A percentile compares a stretch with the other conserved stretches of the same genome.
Evolutionary conservation across 2,888 invertebrate genomes (phyloP).

Genomic region (Meliscaeva auricollis): DNA sequence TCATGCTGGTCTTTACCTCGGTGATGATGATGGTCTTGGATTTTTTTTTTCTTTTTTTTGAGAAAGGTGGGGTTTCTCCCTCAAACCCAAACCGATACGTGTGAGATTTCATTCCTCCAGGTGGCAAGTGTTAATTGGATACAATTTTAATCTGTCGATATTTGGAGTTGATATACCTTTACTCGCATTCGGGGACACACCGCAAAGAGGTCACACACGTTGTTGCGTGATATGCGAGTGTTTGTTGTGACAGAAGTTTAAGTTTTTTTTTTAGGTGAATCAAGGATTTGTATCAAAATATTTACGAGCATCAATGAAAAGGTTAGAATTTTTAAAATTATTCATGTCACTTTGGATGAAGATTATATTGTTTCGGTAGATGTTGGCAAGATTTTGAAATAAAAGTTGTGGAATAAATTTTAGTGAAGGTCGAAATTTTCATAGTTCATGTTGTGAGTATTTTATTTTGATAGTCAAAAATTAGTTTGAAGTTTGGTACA

Average conservation of each 20-base stretch:
- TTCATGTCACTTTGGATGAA: too few relatives aligned
- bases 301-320: neutral
- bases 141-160: slow-evolving; percentile 81
- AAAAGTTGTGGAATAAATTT: too few relatives aligned
- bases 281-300: neutral
- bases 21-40: slow-evolving; percentile 37
- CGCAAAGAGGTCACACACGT: slow-evolving; percentile 36
- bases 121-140: slow-evolving; percentile 84
- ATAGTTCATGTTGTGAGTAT: too few relatives aligned
- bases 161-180: slow-evolving; percentile 63
- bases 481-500: too few relatives aligned
- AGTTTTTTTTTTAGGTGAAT: slow-evolving; percentile 14
- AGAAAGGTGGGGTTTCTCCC: neutral
- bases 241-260: slow-evolving; percentile 39
- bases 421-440: too few relatives aligned
- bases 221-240: slow-evolving; percentile 35
- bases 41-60: neutral
- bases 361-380: too few relatives aligned
- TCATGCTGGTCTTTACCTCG: slow-evolving; percentile 52
- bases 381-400: too few relatives aligned
- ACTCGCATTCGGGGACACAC: neutral
- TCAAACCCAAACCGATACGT: neutral
- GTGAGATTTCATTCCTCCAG: slow-evolving; percentile 66
- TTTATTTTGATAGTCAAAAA: too few relatives aligned
- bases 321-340: neutral